These are phyloP conservation scores for Grammomys dolichurus DNA, from an alignment of 2,113 vertebrate genomes.

Conservation along the genomic window DNA sequence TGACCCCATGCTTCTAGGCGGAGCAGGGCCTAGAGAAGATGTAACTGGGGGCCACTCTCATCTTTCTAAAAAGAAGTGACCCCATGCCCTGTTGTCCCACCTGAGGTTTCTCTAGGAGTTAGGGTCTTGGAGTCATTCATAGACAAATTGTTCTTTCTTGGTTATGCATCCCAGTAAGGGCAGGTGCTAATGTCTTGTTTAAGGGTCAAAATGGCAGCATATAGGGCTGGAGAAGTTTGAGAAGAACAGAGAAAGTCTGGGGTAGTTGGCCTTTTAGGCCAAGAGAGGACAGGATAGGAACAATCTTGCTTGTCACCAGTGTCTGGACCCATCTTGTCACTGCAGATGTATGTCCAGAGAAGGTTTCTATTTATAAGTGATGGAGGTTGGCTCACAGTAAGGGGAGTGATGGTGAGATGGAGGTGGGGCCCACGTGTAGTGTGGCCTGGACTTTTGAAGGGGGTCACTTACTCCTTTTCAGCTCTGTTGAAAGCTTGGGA, in stretches of 20 bases:
- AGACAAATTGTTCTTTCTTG: background rate
- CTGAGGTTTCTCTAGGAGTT: background rate
- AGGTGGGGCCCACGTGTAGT: background rate
- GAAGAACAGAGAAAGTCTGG: background rate
- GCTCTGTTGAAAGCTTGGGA: background rate
- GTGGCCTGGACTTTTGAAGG: background rate
- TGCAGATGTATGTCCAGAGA: constrained; percentile 86
- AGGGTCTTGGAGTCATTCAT: background rate
- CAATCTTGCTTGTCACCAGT: background rate
- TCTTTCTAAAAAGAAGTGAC: background rate
- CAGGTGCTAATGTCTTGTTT: background rate
- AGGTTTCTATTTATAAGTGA: constrained; percentile 87
- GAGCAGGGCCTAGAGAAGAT: background rate
- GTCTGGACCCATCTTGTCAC: constrained; percentile 64
- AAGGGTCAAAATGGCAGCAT: background rate
- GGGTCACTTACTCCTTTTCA: background rate
- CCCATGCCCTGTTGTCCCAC: background rate
- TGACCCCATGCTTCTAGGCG: background rate
- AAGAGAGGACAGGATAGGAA: constrained; percentile 21
- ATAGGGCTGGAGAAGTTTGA: background rate
- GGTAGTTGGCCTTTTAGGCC: background rate
- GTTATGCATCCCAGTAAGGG: background rate
- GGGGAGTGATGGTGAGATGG: background rate
- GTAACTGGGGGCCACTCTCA: background rate
- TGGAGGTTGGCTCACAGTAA: background rate